Percentiles rank a stretch among this genome's conserved stretches.
Conservation (phyloP, 2,797 vertebrate species). For the Ptychadena robeensis region DNA sequence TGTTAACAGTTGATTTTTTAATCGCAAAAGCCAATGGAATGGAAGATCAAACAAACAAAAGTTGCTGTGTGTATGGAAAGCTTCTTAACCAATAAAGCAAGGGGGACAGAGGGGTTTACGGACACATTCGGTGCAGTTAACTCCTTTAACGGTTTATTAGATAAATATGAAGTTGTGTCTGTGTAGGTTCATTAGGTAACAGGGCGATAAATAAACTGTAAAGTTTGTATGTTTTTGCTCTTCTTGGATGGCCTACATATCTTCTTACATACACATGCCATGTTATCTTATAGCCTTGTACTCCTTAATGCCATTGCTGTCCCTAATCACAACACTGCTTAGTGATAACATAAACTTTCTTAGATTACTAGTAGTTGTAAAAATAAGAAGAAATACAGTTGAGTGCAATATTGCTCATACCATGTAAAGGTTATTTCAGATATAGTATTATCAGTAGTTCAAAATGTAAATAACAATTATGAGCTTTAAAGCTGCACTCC, state of each 20-base stretch:
- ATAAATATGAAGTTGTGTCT: not conserved
- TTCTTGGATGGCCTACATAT: constrained; percentile 9
- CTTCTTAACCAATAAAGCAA: too few species aligned
- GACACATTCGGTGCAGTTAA: not conserved
- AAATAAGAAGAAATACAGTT: not conserved
- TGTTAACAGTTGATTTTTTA: too few species aligned
- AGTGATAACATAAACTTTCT: constrained; percentile 12
- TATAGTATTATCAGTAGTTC: too few species aligned
- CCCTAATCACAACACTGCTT: constrained; percentile 6
- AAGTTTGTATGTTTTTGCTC: not conserved
- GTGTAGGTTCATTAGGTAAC: not conserved
- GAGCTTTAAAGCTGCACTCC: too few species aligned
- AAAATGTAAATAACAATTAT: too few species aligned
- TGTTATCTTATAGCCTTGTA: constrained; percentile 25
- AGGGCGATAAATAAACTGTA: not conserved
- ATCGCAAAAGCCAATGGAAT: too few species aligned
- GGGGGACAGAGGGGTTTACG: too few species aligned
- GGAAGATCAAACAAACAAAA: too few species aligned
- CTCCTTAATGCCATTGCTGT: constrained; percentile 7
- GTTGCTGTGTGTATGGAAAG: too few species aligned
- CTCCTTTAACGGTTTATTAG: not conserved
- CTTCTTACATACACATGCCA: not conserved
- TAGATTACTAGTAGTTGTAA: constrained; percentile 4
- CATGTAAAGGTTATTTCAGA: too few species aligned
- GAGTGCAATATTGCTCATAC: not conserved